Evolutionary conservation across 2,113 vertebrate species (phyloP).

Genomic region (Columba livia): DNA sequence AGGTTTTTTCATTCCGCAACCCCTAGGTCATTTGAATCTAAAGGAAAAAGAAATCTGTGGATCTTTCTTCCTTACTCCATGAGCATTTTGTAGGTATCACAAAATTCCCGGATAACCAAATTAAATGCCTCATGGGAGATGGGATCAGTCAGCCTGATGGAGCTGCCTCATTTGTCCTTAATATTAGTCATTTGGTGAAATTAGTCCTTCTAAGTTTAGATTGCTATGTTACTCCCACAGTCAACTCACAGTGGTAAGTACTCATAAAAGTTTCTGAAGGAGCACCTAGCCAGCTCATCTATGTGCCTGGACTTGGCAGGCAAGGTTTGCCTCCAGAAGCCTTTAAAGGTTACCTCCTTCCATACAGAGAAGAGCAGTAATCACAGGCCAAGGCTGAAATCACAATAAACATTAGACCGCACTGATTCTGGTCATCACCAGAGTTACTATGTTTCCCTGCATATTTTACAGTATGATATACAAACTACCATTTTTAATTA

Average conservation of each 20-base stretch:
- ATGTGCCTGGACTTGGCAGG: background rate
- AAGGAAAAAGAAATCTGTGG: background rate
- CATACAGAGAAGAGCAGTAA: background rate
- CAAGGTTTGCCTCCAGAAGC: background rate
- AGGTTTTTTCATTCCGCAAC: background rate
- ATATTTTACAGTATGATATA: rapidly evolving
- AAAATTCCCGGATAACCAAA: background rate
- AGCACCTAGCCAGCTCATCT: background rate
- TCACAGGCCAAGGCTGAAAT: background rate
- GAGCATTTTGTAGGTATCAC: background rate
- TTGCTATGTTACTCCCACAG: background rate
- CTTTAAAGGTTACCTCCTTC: background rate
- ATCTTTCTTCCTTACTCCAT: background rate
- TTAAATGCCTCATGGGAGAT: background rate
- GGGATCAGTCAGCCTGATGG: background rate
- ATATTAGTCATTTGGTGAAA: background rate
- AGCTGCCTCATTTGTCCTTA: background rate
- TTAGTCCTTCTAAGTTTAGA: background rate
- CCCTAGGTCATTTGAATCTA: background rate
- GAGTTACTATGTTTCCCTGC: background rate
- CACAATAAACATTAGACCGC: background rate
- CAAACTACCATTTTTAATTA: background rate
- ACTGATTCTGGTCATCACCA: background rate
- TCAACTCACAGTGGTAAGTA: background rate
- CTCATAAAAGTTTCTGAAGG: background rate